A percentile compares a stretch with the other conserved stretches of the same genome.
phyloP scores from a whole-genome alignment of 2,797 vertebrate species.

The Balearica regulorum region DNA sequence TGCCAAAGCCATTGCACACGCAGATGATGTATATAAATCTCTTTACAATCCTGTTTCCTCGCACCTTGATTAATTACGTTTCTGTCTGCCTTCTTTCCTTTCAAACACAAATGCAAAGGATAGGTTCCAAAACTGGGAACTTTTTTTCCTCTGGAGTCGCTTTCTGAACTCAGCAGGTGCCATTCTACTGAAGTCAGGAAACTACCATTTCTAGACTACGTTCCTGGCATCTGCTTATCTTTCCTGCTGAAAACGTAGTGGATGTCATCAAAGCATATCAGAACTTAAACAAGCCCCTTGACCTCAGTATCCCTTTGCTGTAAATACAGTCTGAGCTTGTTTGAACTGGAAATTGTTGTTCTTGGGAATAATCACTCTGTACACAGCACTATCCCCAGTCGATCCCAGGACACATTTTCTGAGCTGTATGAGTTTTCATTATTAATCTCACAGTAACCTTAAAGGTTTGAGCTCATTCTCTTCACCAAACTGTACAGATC shows the following conservation, averaged over 20 bases:
- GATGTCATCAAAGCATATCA: constrained; percentile 48
- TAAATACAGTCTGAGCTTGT: constrained; percentile 20
- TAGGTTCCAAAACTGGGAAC: background rate
- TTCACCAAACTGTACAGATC: background rate
- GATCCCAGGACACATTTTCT: background rate
- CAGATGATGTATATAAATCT: background rate
- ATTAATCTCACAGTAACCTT: background rate
- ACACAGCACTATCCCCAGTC: background rate
- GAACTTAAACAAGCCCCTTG: constrained; percentile 25
- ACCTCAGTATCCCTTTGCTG: background rate
- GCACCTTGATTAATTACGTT: background rate
- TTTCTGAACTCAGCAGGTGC: constrained; percentile 63
- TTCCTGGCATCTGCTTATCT: constrained; percentile 53
- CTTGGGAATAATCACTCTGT: background rate
- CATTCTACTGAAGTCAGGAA: constrained; percentile 21
- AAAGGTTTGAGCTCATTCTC: background rate
- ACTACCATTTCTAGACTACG: background rate
- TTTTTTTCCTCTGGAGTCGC: background rate
- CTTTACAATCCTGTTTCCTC: background rate
- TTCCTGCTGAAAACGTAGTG: constrained; percentile 22
- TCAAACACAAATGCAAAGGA: background rate
- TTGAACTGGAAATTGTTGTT: constrained; percentile 38
- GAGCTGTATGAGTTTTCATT: background rate
- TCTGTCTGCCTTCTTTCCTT: constrained; percentile 43
- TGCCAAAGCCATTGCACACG: background rate